phyloP scores from a whole-genome alignment of 2,797 vertebrate species.

The Dendrocincla fuliginosa region DNA sequence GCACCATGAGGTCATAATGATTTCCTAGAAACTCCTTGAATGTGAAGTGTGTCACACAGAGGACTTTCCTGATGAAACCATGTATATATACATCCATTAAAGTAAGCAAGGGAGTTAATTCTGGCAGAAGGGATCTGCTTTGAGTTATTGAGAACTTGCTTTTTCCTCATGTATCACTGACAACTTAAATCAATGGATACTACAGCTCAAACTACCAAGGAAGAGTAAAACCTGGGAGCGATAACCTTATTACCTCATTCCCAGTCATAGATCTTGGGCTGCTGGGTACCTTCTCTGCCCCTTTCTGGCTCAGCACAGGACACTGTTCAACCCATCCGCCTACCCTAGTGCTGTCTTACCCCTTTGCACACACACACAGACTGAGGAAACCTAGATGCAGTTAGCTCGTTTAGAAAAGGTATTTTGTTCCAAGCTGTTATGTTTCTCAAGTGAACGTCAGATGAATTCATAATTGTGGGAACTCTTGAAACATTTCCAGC shows the following conservation, averaged over 20 bases:
- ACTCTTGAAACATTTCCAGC: constrained; percentile 52
- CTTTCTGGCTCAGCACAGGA: background rate
- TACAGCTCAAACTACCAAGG: background rate
- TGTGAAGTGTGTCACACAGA: background rate
- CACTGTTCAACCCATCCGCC: background rate
- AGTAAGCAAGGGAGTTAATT: background rate
- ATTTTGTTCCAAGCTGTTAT: constrained; percentile 4
- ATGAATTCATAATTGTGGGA: constrained; percentile 44
- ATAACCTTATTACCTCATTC: background rate
- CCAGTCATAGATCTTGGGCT: background rate
- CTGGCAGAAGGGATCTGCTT: background rate
- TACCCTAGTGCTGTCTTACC: background rate
- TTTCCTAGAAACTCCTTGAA: background rate
- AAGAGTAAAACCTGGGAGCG: background rate
- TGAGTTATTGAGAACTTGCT: background rate
- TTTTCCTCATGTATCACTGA: background rate
- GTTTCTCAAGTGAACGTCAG: constrained; percentile 4
- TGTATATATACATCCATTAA: background rate
- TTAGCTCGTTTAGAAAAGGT: background rate
- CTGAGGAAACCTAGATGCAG: background rate
- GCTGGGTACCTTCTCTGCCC: background rate
- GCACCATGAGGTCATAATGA: background rate
- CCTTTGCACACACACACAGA: background rate
- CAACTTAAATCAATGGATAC: background rate
- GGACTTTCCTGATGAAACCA: background rate